A percentile compares a stretch with the other conserved stretches of the same genome.
Evolutionary conservation across 2,888 invertebrate genomes (phyloP).

Genomic region (Drosophila bunnanda): DNA sequence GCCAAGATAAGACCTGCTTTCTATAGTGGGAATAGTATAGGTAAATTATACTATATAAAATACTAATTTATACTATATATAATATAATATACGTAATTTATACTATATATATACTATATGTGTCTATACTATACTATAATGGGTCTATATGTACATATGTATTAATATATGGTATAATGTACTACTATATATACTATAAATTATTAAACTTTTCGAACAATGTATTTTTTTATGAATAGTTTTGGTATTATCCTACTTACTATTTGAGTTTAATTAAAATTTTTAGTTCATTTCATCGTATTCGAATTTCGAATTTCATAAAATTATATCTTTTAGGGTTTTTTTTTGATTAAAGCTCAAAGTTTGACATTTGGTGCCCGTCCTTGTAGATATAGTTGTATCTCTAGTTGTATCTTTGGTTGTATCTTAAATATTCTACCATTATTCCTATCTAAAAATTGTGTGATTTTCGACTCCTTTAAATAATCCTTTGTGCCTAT

Average conservation of each 20-base stretch:
- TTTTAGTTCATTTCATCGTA: background rate
- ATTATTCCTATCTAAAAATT: background rate
- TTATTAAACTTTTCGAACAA: background rate
- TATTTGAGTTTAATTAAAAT: background rate
- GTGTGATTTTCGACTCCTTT: no score
- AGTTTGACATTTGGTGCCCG: background rate
- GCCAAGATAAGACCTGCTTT: slow-evolving; percentile 47
- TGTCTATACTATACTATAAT: no score
- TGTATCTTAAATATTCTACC: background rate
- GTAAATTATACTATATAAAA: no score
- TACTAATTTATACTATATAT: no score
- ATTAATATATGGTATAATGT: background rate
- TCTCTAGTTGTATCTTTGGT: background rate
- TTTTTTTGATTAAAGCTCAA: background rate
- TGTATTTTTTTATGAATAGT: background rate
- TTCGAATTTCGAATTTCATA: no score
- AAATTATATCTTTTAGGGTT: background rate
- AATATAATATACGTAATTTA: no score
- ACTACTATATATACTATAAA: background rate
- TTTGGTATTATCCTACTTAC: background rate
- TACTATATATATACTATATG: no score
- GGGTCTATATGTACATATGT: no score
- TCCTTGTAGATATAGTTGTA: no score
- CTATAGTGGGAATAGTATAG: background rate
- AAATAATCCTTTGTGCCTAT: background rate